Conservation (phyloP, 2,888 invertebrate species). For the Leptopilina syphax region DNA sequence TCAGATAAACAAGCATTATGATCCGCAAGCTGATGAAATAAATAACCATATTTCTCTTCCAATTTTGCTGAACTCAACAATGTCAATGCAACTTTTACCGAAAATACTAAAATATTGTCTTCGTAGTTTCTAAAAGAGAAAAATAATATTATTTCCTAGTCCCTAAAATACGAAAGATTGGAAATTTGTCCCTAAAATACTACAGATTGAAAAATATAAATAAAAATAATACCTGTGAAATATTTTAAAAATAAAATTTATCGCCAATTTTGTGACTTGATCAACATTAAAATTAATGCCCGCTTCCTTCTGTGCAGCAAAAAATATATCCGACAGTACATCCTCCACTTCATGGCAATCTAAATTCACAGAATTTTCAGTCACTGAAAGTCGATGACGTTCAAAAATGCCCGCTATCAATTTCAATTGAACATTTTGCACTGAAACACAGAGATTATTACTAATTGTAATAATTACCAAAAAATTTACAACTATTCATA, state of each 20-base stretch:
- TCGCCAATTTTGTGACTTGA: slow-evolving; percentile 81
- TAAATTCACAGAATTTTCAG: slow-evolving; percentile 83
- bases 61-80: slow-evolving; percentile 83
- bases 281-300: slow-evolving; percentile 81
- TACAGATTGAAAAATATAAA: background rate
- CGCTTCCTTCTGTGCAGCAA: slow-evolving; percentile 84
- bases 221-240: slow-evolving; percentile 81
- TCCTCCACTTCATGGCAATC: slow-evolving; percentile 85
- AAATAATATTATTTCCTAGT: slow-evolving; percentile 35
- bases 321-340: slow-evolving; percentile 85
- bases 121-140: slow-evolving; percentile 79
- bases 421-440: slow-evolving; percentile 78
- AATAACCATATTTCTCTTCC: slow-evolving; percentile 82
- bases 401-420: slow-evolving; percentile 85
- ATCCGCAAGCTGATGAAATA: slow-evolving; percentile 85
- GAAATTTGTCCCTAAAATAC: background rate
- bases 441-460: slow-evolving; percentile 65
- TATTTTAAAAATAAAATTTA: slow-evolving; percentile 83
- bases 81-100: slow-evolving; percentile 84
- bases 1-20: slow-evolving; percentile 87
- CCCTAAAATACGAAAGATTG: background rate
- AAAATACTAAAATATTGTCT: slow-evolving; percentile 82
- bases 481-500: too few relatives aligned
- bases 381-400: slow-evolving; percentile 83
- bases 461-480: background rate